Base-by-base conservation (phyloP, 92 coral and sea anemone species). In the Porites rus region DNA sequence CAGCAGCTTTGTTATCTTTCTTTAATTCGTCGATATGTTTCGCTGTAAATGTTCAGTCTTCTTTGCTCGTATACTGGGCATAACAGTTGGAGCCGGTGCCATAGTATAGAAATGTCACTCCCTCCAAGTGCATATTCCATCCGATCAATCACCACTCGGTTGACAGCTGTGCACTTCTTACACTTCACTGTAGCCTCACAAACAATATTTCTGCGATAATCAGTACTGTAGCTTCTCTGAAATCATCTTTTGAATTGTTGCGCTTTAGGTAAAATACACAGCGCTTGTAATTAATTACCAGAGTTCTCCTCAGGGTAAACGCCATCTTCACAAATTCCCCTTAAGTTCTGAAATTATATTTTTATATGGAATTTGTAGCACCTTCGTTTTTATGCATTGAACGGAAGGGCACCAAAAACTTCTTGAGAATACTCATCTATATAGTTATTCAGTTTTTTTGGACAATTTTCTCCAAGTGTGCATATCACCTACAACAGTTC, bases 31-130 rank as follows among this genome's bases (percentile, higher is more conserved):
- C 17, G 60, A 31, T 51, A 25, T 46, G 53, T 60, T 20, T 46
- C 81, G 75, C 59, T 89, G 81, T 62, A 85, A 56, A 51, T 75
- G 72, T 74, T 78, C 81, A 63, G 79, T 89, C 85, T 72, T 73
- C 89, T 70, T 84, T 89, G 69, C 90, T 90, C 64, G 87, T 74
- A 65, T 63, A 79, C 73, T 50, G 86, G 12, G 86, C 76, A 77
- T 85, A 85, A 60, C 93, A 90, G 74, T 79, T 90, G 28, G 19
- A 67, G 52, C 24, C 24, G 24, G 1, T 85, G 93, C 90, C 90
- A 85, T 7, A 72, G 84, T 56, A 80, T 87, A 53, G 73, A 70
- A 85, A 67, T 22, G 79, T 79, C 79, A 7, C 38, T 0, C 78
- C 69, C 18, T 58, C 56, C 68, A 77, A 46, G 72, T 83, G 16